A percentile compares a stretch with the other conserved stretches of the same genome.
Conservation (phyloP, 2,113 vertebrate genomes). For the Antechinus flavipes region DNA sequence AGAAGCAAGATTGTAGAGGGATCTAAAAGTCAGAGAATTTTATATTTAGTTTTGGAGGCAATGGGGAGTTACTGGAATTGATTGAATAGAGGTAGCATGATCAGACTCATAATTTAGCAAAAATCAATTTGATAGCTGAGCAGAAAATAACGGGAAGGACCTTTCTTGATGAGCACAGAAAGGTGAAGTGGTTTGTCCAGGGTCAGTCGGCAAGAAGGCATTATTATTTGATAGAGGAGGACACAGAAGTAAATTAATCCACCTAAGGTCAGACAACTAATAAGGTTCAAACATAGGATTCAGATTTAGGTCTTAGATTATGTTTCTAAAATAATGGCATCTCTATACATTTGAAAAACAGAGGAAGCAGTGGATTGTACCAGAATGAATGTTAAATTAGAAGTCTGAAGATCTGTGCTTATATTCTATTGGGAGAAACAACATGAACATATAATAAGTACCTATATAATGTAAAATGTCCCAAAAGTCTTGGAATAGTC, state of each 20-base stretch:
- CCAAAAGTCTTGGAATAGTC: background rate
- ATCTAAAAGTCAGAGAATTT: background rate
- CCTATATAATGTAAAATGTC: background rate
- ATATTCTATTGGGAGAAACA: too few relatives aligned
- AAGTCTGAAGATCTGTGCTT: background rate
- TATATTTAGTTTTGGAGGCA: background rate
- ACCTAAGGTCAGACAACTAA: background rate
- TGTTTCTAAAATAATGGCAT: background rate
- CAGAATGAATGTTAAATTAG: background rate
- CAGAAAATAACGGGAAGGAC: background rate
- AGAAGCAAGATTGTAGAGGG: background rate
- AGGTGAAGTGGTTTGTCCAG: background rate
- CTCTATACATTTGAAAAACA: background rate
- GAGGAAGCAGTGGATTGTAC: background rate
- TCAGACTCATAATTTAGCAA: background rate
- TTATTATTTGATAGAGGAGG: background rate
- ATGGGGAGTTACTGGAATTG: background rate
- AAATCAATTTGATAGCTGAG: background rate
- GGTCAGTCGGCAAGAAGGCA: background rate
- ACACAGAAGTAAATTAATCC: background rate
- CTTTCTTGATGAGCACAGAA: background rate
- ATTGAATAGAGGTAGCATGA: background rate
- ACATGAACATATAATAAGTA: too few relatives aligned
- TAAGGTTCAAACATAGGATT: background rate
- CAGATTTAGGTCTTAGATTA: background rate